Evolutionary conservation across 2,113 vertebrate species (phyloP).

Genomic region (Cottus gobio): DNA sequence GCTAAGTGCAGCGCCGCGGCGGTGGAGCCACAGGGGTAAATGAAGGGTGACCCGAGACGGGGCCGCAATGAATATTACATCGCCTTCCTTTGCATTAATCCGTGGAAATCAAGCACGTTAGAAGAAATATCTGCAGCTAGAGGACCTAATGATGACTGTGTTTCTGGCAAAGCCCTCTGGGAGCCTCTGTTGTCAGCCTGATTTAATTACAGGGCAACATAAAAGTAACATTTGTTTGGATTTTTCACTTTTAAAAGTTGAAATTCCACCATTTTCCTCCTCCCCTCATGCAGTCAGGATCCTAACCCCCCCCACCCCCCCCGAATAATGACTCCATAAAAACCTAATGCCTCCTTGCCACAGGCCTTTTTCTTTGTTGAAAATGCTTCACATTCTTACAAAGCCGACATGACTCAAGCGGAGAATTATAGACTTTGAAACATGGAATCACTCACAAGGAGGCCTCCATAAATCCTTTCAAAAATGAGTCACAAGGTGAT

Average conservation of each 20-base stretch:
- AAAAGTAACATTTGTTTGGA: constrained; percentile 52
- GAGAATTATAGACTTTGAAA: constrained; percentile 50
- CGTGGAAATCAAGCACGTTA: background rate
- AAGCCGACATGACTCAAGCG: constrained; percentile 26
- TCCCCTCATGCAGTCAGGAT: background rate
- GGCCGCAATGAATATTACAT: constrained; percentile 45
- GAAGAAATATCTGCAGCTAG: background rate
- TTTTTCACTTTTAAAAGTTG: constrained; percentile 60
- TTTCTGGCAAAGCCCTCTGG: constrained; percentile 15
- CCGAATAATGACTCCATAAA: constrained; percentile 57
- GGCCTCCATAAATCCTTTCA: constrained; percentile 1
- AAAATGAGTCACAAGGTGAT: constrained; percentile 6
- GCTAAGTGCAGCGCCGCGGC: constrained; percentile 28
- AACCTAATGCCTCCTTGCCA: constrained; percentile 35
- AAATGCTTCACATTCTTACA: constrained; percentile 27
- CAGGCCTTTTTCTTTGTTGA: constrained; percentile 3
- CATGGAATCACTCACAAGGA: constrained; percentile 31
- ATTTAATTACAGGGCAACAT: constrained; percentile 59
- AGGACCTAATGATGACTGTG: background rate
- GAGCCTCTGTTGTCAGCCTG: no score
- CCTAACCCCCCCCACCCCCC: background rate
- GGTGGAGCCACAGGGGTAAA: constrained; percentile 34
- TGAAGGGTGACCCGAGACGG: constrained; percentile 20
- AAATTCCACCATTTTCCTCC: constrained; percentile 53
- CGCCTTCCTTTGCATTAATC: constrained; percentile 33